Conservation (phyloP, 2,888 invertebrate genomes). For the Tortricodes alternella region DNA sequence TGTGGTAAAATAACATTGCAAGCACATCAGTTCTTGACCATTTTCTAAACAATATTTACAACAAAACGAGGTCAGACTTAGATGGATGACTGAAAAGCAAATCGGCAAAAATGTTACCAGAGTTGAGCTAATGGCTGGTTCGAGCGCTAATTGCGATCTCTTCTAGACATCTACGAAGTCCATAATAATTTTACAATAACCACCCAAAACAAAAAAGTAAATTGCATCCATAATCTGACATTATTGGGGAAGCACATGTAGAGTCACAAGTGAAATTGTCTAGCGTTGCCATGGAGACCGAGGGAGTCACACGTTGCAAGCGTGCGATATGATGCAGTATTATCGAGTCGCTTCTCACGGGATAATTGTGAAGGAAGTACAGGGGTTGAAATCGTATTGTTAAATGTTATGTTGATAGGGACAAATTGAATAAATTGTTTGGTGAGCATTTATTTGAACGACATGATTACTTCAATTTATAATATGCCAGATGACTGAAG, state of each 20-base stretch:
- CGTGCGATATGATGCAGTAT: conserved; percentile 11
- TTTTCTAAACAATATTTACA: no score
- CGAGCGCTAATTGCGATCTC: no score
- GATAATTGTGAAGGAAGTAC: background rate
- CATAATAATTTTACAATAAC: background rate
- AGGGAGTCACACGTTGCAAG: conserved; percentile 8
- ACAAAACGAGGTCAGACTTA: no score
- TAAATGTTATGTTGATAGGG: background rate
- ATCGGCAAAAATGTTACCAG: no score
- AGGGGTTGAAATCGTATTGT: background rate
- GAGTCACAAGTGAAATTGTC: background rate
- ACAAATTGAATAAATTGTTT: background rate
- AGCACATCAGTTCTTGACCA: no score
- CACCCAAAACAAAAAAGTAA: background rate
- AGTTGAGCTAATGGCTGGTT: no score
- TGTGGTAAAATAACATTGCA: no score
- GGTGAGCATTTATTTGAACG: background rate
- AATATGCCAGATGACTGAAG: background rate
- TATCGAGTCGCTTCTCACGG: background rate
- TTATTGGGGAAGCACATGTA: conserved; percentile 6
- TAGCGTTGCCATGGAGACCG: conserved; percentile 14
- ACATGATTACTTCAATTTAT: background rate
- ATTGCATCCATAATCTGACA: conserved; percentile 1
- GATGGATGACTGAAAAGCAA: no score
- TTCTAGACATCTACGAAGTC: background rate